phyloP scores from a whole-genome alignment of 2,797 vertebrate species.

The Gymnocypris eckloni region DNA sequence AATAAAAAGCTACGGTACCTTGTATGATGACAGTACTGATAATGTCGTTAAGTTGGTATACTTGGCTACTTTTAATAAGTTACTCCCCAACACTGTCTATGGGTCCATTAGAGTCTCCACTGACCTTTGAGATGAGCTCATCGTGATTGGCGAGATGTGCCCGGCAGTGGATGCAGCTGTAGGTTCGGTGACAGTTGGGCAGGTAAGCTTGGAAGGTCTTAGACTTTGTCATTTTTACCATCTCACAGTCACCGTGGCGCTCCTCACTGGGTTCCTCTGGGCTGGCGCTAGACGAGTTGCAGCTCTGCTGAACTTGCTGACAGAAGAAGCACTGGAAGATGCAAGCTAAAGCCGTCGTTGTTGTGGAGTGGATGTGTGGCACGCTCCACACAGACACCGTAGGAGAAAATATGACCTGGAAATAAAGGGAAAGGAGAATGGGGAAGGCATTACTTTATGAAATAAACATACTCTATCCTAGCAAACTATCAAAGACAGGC shows the following conservation, averaged over 20 bases:
- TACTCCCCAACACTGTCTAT: not conserved
- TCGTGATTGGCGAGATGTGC: conserved; percentile 99
- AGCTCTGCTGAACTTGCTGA: conserved; percentile 94
- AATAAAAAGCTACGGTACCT: not conserved
- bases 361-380: conserved; percentile 91
- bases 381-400: conserved; percentile 90
- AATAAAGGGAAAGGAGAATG: conserved; percentile 5
- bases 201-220: conserved; percentile 99
- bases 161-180: conserved; percentile 99
- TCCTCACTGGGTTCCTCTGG: conserved; percentile 89
- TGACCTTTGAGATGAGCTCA: conserved; percentile 98
- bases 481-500: not conserved
- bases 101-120: conserved; percentile 12
- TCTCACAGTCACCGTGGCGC: conserved; percentile 83
- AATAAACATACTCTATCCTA: not conserved
- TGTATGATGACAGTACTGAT: not conserved
- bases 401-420: conserved; percentile 87
- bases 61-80: not conserved
- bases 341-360: conserved; percentile 97
- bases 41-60: not conserved
- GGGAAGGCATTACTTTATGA: conserved; percentile 10
- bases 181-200: conserved; percentile 94
- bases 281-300: conserved; percentile 87
- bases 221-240: conserved; percentile 99
- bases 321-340: conserved; percentile 95